Conservation (phyloP, 2,113 vertebrate genomes). For the Dipodomys spectabilis region DNA sequence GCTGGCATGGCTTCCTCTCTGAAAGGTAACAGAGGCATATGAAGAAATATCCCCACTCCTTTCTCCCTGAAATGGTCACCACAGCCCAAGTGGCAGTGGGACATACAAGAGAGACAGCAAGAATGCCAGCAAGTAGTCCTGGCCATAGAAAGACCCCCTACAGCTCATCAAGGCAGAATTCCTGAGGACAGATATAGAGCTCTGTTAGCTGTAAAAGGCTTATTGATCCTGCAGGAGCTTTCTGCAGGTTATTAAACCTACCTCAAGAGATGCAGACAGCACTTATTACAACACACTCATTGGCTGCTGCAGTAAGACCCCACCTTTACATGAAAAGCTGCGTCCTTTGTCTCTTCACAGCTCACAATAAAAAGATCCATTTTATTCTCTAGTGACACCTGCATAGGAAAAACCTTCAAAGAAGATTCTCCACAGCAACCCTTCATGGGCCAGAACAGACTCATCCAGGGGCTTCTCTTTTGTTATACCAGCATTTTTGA, state of each 20-base stretch:
- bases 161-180: neutral
- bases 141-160: neutral
- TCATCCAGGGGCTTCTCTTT: neutral
- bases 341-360: slow-evolving; percentile 14
- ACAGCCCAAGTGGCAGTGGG: neutral
- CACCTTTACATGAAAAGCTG: neutral
- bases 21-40: neutral
- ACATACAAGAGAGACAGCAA: neutral
- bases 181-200: neutral
- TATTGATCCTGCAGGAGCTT: slow-evolving; percentile 54
- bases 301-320: slow-evolving; percentile 19
- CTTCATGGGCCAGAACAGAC: neutral
- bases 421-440: neutral
- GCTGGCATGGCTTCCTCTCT: too few relatives aligned
- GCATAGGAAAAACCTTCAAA: neutral
- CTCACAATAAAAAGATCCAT: neutral
- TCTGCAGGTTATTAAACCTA: slow-evolving; percentile 59
- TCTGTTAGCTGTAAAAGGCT: slow-evolving; percentile 21
- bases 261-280: slow-evolving; percentile 52
- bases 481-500: neutral
- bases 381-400: slow-evolving; percentile 2
- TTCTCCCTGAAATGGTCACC: neutral
- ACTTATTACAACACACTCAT: slow-evolving; percentile 3
- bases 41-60: slow-evolving; percentile 22
- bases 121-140: neutral